These are phyloP conservation scores for Sylvietta virens DNA, from an alignment of 2,113 vertebrate genomes.

Conservation along the genomic window DNA sequence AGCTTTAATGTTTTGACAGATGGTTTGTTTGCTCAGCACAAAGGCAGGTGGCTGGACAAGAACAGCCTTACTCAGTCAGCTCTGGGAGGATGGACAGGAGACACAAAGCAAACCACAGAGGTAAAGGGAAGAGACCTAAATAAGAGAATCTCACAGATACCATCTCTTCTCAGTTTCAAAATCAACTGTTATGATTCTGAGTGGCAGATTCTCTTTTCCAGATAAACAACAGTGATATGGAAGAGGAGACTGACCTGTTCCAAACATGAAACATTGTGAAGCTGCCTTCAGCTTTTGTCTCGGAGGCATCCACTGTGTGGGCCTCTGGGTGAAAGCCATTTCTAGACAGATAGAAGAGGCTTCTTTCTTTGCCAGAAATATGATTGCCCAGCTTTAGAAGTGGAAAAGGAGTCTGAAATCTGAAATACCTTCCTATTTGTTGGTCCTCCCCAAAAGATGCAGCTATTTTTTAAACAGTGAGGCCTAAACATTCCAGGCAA, in stretches of 20 bases:
- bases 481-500: neutral
- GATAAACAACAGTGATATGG: neutral
- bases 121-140: neutral
- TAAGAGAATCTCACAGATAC: neutral
- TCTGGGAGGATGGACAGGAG: neutral
- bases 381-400: neutral
- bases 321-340: neutral
- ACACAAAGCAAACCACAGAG: neutral
- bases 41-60: neutral
- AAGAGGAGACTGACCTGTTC: neutral
- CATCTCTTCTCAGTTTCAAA: neutral
- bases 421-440: neutral
- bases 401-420: neutral
- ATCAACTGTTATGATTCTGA: neutral
- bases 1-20: slow-evolving; percentile 10
- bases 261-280: neutral
- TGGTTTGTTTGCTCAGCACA: neutral
- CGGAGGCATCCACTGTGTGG: neutral
- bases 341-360: neutral
- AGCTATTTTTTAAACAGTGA: neutral
- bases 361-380: neutral
- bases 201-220: neutral
- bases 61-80: slow-evolving; percentile 4
- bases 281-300: neutral
- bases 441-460: neutral